phyloP scores from a whole-genome alignment of 2,113 vertebrate species.

The Hymenochirus boettgeri region DNA sequence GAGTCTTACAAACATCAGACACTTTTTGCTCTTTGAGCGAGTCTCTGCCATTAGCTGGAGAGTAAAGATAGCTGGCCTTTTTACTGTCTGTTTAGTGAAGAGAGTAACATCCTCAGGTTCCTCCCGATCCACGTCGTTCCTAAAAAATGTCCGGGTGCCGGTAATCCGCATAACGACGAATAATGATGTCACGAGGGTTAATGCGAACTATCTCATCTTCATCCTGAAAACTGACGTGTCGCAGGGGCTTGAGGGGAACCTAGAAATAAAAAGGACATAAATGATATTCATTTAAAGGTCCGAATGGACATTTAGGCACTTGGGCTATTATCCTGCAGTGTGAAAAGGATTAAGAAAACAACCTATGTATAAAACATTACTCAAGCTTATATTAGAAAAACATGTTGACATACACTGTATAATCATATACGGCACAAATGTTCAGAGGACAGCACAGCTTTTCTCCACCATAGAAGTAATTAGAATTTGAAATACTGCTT shows the following conservation, averaged over 20 bases:
- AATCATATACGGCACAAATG: no score
- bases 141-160: slow-evolving; percentile 95
- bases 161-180: slow-evolving; percentile 96
- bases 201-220: slow-evolving; percentile 97
- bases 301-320: no score
- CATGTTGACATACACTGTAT: no score
- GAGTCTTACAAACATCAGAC: slow-evolving; percentile 82
- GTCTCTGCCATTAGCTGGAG: slow-evolving; percentile 79
- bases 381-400: no score
- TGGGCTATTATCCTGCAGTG: no score
- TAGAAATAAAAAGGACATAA: slow-evolving; percentile 49
- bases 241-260: slow-evolving; percentile 77
- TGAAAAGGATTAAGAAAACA: no score
- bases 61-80: slow-evolving; percentile 87
- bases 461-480: no score
- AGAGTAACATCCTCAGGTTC: slow-evolving; percentile 74
- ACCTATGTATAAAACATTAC: no score
- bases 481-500: no score
- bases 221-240: slow-evolving; percentile 94
- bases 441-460: no score
- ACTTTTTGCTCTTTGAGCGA: slow-evolving; percentile 74
- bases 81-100: slow-evolving; percentile 89
- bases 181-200: slow-evolving; percentile 93
- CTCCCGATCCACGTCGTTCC: slow-evolving; percentile 82
- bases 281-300: background rate